Evolutionary conservation across 2,113 vertebrate genomes (phyloP), one percentile per base, ranked within the genome.

Genomic region (Ciconia boyciana): DNA sequence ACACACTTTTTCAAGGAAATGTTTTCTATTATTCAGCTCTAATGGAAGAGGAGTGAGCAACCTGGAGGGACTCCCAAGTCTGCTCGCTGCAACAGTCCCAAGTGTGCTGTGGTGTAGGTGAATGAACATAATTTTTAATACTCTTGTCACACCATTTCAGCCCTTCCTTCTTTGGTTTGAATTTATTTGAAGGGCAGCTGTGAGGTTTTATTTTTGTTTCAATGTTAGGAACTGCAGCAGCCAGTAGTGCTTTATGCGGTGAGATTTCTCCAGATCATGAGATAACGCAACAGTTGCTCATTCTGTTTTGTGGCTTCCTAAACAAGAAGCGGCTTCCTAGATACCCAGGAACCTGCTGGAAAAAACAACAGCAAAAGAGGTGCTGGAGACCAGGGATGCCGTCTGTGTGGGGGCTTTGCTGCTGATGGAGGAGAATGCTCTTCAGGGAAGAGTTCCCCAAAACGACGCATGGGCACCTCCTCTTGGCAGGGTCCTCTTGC

Each of bases 401-500:
- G 1, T 44, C 49, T 13, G 11, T 68, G n/a, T 16, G 16, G 11
- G 26, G 43, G 2, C 34, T 92, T 80, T 92, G 34, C 24, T 79
- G 48, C 20, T 79, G 46, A 52, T 52, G 49, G 46, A 83, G 12
- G 12, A 80, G 52, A 72, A 90, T 28, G 41, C 11, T 65, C 11
- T 86, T 76, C 31, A 52, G 41, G 34, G 31, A 80, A 70, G 39
- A 24, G 13, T 41, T 90, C 55, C 36, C 62, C 60, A 78, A 61
- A 86, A 62, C 1, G 1, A 54, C 1, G 1, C 1, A 1, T 15
- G 57, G 22, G 25, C 22, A 68, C 5, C n/a, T 75, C 13, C 34
- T 46, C 51, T 85, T 43, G n/a, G 11, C 36, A 72, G 41, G 36
- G 12, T 89, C 6, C 18, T 74, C 44, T 77, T 36, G 46, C 44